Conservation (phyloP, 2,797 vertebrate species). For the Gobio occitaniae region DNA sequence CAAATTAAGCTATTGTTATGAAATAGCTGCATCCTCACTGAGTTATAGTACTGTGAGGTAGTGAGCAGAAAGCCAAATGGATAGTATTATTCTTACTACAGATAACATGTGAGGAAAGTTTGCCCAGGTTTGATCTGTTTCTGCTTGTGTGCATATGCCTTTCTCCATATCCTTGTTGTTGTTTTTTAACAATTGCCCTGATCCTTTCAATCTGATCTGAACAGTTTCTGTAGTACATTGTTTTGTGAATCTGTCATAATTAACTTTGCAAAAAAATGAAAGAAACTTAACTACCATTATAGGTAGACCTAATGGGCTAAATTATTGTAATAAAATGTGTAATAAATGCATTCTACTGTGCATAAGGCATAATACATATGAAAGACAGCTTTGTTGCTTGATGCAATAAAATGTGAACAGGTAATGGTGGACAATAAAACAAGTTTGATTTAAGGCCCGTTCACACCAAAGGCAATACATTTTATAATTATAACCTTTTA, state of each 20-base stretch:
- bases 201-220: neutral
- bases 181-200: neutral
- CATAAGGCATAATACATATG: neutral
- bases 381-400: neutral
- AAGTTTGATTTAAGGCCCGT: too few species aligned
- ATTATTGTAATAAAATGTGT: neutral
- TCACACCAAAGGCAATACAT: too few species aligned
- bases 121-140: neutral
- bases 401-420: neutral
- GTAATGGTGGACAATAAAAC: too few species aligned
- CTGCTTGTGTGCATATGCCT: neutral
- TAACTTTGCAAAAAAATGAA: neutral
- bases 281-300: neutral
- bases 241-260: neutral
- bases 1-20: neutral
- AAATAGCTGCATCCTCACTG: neutral
- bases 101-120: neutral
- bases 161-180: neutral
- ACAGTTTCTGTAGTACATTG: neutral
- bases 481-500: too few species aligned
- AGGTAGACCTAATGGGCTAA: neutral
- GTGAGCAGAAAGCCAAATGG: neutral
- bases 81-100: neutral
- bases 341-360: neutral
- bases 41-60: neutral